A percentile compares a stretch with the other conserved stretches of the same genome.
phyloP scores from a whole-genome alignment of 2,797 vertebrate genomes.

The Anolis apletophallus region DNA sequence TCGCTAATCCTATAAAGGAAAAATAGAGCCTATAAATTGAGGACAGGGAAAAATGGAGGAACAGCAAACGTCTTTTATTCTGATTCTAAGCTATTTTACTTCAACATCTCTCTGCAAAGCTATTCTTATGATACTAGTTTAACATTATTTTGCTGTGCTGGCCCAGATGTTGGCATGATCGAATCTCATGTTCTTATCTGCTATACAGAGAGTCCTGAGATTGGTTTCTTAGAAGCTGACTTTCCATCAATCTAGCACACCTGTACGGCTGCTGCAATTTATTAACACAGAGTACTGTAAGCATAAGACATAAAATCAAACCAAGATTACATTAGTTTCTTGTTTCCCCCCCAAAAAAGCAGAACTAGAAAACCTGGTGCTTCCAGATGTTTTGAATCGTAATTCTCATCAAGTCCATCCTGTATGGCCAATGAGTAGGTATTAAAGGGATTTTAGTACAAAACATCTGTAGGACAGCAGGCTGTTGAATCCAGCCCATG shows the following conservation, averaged over 20 bases:
- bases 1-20: slow-evolving; percentile 90
- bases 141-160: background rate
- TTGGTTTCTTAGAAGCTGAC: slow-evolving; percentile 31
- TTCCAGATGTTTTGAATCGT: too few relatives aligned
- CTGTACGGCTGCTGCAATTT: background rate
- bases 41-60: slow-evolving; percentile 45
- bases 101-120: background rate
- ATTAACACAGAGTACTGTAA: slow-evolving; percentile 28
- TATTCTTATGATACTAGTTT: background rate
- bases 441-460: background rate
- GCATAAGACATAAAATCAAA: slow-evolving; percentile 42
- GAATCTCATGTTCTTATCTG: background rate
- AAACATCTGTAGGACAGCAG: background rate
- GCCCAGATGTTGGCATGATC: background rate
- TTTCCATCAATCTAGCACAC: slow-evolving; percentile 29
- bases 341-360: slow-evolving; percentile 9
- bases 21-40: slow-evolving; percentile 59
- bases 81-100: background rate
- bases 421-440: background rate
- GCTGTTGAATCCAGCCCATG: slow-evolving; percentile 45
- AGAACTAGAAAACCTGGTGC: too few relatives aligned
- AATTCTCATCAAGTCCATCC: too few relatives aligned
- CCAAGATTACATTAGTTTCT: background rate
- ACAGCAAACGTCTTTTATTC: slow-evolving; percentile 37
- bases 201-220: background rate